Base-by-base conservation (phyloP, 2,113 vertebrate genomes). In the Sterna hirundo region DNA sequence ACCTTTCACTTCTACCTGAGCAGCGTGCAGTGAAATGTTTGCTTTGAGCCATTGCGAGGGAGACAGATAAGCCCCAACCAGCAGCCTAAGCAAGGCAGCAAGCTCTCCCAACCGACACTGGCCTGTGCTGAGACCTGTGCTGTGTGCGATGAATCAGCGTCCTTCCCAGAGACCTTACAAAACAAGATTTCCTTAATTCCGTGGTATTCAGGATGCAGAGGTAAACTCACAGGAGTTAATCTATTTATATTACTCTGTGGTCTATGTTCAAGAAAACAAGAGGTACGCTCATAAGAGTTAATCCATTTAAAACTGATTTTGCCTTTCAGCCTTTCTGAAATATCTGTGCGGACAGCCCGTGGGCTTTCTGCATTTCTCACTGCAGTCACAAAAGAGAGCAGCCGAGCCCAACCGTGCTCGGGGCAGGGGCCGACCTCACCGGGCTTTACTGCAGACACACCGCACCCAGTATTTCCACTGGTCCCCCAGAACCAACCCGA, bases 251-350 rank as follows among this genome's bases (percentile, higher is more conserved):
- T 55, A 16, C 12, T 26, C 71, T 44, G 51, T 57, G 66, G 80
- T 69, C 72, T 11, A 57, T 60, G 83, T 32, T 72, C 57, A 76
- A 57, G 82, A 80, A 92, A 77, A 52, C 71, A 78, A 78, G 46
- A 90, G 18, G 17, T 81, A 77, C n/a, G 18, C 13, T 62, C 47
- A 27, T 47, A 75, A 62, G 36, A 91, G 15, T 81, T 86, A 93
- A 90, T 88, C 34, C 58, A 69, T 65, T 96, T 87, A 30, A 90
- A 96, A 91, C 64, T 20, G 83, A 89, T 87, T 95, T 91, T 47
- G 26, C 15, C 26, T 58, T 74, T 76, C 84, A 70, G 46, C 14
- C 54, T 85, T 87, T 83, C 78, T 84, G 69, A 83, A 82, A 66
- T 61, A 42, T 11, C 65, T 46, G 34, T 60, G 38, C 55, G 36